These are phyloP conservation scores for Elanoides forficatus DNA, from an alignment of 2,113 vertebrate species.

Conservation along the genomic window DNA sequence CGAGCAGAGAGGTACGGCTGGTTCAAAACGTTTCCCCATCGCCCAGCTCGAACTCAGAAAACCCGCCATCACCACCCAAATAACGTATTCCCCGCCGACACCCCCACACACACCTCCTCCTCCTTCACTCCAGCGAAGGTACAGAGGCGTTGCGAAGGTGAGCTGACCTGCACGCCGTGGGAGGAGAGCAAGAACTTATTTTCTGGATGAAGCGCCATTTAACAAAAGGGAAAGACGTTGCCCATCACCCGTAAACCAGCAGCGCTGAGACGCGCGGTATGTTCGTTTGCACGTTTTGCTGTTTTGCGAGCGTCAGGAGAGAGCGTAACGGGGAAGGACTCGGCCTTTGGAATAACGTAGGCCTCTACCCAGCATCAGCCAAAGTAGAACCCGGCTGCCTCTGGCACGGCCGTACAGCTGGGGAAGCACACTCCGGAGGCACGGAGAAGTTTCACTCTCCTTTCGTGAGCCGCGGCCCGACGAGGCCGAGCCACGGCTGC, in stretches of 20 bases:
- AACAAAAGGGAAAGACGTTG: fast-evolving
- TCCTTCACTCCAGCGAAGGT: no score
- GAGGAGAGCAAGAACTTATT: fast-evolving
- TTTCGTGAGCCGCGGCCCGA: fast-evolving
- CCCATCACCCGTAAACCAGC: fast-evolving
- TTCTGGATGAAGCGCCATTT: not conserved
- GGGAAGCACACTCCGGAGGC: fast-evolving
- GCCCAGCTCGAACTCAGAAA: no score
- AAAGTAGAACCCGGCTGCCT: no score
- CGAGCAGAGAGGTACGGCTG: no score
- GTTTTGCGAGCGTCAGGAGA: no score
- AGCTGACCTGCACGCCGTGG: fast-evolving
- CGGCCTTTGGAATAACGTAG: not conserved
- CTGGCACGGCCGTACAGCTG: fast-evolving
- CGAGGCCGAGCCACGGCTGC: fast-evolving
- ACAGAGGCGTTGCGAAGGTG: fast-evolving
- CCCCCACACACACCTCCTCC: no score
- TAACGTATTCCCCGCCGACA: fast-evolving
- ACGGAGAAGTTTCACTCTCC: fast-evolving
- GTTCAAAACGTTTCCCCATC: no score
- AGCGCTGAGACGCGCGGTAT: fast-evolving
- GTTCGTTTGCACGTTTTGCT: no score
- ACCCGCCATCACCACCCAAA: fast-evolving
- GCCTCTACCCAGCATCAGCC: fast-evolving
- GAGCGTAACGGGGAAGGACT: fast-evolving